These are phyloP conservation scores for Cynaeus angustus DNA, from an alignment of 2,888 invertebrate species.

Conservation along the genomic window DNA sequence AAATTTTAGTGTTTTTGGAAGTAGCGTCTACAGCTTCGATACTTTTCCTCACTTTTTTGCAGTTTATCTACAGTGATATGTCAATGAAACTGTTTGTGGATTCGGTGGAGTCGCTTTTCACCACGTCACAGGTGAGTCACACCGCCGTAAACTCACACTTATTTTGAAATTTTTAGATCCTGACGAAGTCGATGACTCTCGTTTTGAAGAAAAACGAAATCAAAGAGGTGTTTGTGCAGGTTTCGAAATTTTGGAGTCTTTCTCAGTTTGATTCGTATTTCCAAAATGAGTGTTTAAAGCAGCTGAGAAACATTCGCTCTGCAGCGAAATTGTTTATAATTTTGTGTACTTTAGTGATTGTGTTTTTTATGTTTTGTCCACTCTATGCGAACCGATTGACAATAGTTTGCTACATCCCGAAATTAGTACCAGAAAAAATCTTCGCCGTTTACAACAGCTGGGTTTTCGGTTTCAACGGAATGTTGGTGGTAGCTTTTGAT, in stretches of 20 bases:
- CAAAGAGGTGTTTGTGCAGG: neutral
- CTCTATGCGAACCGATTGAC: neutral
- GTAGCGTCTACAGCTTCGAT: neutral
- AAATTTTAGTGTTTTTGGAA: neutral
- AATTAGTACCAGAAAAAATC: neutral
- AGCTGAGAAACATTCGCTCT: neutral
- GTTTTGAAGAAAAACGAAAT: neutral
- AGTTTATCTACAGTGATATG: neutral
- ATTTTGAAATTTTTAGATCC: neutral
- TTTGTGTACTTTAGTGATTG: neutral
- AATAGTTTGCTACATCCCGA: constrained; percentile 1
- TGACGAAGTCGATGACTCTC: neutral
- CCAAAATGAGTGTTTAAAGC: neutral
- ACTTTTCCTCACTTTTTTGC: neutral
- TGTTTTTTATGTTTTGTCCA: neutral
- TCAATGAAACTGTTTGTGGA: neutral
- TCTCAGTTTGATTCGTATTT: neutral
- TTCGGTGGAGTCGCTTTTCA: neutral
- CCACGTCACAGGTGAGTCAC: neutral
- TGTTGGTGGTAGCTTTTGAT: neutral
- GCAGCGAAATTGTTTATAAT: neutral
- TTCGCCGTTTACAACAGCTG: constrained; percentile 2
- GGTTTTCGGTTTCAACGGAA: neutral
- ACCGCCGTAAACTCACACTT: neutral
- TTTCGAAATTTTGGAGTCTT: constrained; percentile 4